phyloP scores from a whole-genome alignment of 1,140 invertebrate genomes.

The Macrocentrus cingulum region DNA sequence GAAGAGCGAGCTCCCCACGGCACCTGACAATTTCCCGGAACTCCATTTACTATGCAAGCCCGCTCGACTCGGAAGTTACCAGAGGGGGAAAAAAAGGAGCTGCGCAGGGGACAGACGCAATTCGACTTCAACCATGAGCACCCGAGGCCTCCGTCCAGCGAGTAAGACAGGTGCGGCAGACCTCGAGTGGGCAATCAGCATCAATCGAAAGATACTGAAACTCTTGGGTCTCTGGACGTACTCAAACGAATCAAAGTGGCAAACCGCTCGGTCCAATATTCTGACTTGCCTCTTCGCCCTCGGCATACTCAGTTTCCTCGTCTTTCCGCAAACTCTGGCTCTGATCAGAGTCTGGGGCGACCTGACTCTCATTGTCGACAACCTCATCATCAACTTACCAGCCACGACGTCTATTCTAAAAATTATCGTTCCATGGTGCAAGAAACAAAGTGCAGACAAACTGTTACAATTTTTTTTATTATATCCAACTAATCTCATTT shows the following conservation, averaged over 20 bases:
- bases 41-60: too few relatives aligned
- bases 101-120: too few relatives aligned
- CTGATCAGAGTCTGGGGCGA: neutral
- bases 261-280: neutral
- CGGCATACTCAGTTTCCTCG: neutral
- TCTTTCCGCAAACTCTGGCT: neutral
- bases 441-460: neutral
- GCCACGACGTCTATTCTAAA: neutral
- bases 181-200: neutral
- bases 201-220: neutral
- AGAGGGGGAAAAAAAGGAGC: too few relatives aligned
- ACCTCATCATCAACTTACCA: constrained; percentile 1
- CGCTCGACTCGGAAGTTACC: too few relatives aligned
- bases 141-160: too few relatives aligned
- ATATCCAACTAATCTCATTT: too few relatives aligned
- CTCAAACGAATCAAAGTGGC: neutral
- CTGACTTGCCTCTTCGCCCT: neutral
- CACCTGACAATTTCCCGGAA: too few relatives aligned
- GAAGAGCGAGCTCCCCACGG: too few relatives aligned
- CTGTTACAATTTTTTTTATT: neutral
- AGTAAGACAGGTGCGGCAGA: neutral
- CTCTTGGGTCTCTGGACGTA: neutral
- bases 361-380: neutral
- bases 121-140: too few relatives aligned
- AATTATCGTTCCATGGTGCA: neutral